Percentiles rank a stretch among this genome's conserved stretches.
Conservation (phyloP, 2,888 invertebrate genomes). For the Leptinotarsa tumamoca region DNA sequence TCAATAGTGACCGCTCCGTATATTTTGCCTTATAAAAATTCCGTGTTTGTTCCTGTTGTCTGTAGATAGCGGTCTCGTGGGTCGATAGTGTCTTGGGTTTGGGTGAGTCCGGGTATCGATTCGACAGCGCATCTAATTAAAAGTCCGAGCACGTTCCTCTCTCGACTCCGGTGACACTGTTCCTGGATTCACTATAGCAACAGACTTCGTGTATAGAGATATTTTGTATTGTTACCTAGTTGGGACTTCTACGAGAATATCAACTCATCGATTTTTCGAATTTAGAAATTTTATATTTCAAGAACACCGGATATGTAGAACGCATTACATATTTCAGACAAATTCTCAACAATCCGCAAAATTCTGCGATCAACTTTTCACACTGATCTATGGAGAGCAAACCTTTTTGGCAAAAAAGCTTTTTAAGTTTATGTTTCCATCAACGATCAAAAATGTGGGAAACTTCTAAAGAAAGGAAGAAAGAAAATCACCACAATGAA, state of each 20-base stretch:
- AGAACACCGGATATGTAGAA: background rate
- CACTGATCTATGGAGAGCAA: too few species aligned
- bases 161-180: constrained; percentile 68
- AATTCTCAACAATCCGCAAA: too few species aligned
- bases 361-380: too few species aligned
- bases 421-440: too few species aligned
- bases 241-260: background rate
- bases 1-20: background rate
- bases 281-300: background rate
- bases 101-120: constrained; percentile 63
- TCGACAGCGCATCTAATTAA: constrained; percentile 66
- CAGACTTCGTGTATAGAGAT: constrained; percentile 43
- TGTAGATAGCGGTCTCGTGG: constrained; percentile 39
- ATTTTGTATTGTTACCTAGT: constrained; percentile 4
- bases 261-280: background rate
- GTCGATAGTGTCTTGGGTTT: constrained; percentile 56
- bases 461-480: too few species aligned
- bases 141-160: constrained; percentile 66
- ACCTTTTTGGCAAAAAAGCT: too few species aligned
- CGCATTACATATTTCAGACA: too few species aligned
- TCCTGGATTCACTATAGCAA: constrained; percentile 62
- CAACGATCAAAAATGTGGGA: too few species aligned
- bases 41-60: constrained; percentile 36
- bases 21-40: constrained; percentile 35
- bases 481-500: too few species aligned